Evolutionary conservation across 2,797 vertebrate genomes (phyloP), one percentile per base, ranked within the genome.

Genomic region (Gadopsis marmoratus): DNA sequence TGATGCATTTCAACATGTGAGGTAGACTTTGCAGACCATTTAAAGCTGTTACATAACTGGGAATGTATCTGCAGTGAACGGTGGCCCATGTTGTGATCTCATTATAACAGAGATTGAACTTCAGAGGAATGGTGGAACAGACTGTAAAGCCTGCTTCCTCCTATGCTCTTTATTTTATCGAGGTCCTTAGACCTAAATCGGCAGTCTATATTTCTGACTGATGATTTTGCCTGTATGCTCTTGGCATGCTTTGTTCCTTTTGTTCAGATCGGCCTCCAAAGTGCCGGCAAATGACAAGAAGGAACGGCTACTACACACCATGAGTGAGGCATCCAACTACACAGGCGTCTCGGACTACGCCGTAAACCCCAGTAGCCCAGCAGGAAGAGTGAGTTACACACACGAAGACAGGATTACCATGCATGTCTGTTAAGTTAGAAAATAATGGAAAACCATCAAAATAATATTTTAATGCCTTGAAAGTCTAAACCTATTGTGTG

Each of bases 241-340:
- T 76, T 78, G 63, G 41, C 55, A 14, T 82, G 56, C 47, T 79
- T 54, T 71, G 16, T 94, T 65, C 88, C 90, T 71, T 90, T 33
- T 92, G 92, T 95, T 69, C 91, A 99, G 98, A 94, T 93, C 97
- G 69, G 93, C 95, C 80, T 91, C 95, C 76, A 94, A 96, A 93
- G 96, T 95, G 89, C 94, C 97, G 45, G 95, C 94, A 73, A 96
- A 97, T 93, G 98, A 99, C 82, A 98, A 97, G 91, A 98, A 97
- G 91, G 97, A 98, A 47, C 94, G 95, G 45, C 95, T 96, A 39
- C 69, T 95, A 75, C 98, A 95, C 94, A 95, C 96, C 95, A 96
- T 97, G 91, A 98, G 96, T 67, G 98, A 99, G 91, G 95, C 96
- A 79, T 95, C 96, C 70, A 98, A 97, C 95, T 97, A 97, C 93